Base-by-base conservation (phyloP, 2,888 invertebrate species). In the Clistopyga incitator region DNA sequence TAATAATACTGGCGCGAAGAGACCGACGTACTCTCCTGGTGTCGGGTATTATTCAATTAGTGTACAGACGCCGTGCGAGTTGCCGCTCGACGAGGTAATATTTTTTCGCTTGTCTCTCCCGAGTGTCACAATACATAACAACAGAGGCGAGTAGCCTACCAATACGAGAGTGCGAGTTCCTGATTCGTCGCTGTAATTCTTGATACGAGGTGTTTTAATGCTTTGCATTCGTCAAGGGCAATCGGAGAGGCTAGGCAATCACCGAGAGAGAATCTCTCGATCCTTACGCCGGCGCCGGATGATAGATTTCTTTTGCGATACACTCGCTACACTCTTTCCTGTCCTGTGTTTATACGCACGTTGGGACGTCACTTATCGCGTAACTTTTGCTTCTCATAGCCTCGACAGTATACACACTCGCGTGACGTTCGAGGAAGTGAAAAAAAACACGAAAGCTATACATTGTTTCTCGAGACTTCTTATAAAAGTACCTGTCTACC, bases 11-110 rank as follows among this genome's bases (percentile, higher is more conserved):
- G 64, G 25, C 45, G 84, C 50, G 23, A 75, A 59, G 68, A 65
- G 61, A 65, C 77, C 34, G 25, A 23, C 65, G 71, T 45, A 80
- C 61, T 52, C 25, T 50, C 20, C 70, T 23, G 42, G 65, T 42
- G 59, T 76, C 45, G 79, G 23, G 71, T 59, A 81, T 84, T 84
- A 84, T 84, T 81, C 81, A 81, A 81, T 84, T 81, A 81, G 70
- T 25, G 56, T 74, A 54, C 34, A 56, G 56, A 64, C 42, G n/a
- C 18, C 52, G 56, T 59, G 29, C 59, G 50, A 45, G 64, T 59
- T 54, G n/a, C 29, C 6, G 52, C 47, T 38, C 11, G 29, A 61
- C 61, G n/a, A 13, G 74, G 52, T 50, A 50, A 70, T 34, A 70
- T 52, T 56, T 64, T 64, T 11, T 34, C 59, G 18, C 61, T 29